Evolutionary conservation across 1,140 invertebrate species (phyloP).

Genomic region (Rhizoglyphus robini): DNA sequence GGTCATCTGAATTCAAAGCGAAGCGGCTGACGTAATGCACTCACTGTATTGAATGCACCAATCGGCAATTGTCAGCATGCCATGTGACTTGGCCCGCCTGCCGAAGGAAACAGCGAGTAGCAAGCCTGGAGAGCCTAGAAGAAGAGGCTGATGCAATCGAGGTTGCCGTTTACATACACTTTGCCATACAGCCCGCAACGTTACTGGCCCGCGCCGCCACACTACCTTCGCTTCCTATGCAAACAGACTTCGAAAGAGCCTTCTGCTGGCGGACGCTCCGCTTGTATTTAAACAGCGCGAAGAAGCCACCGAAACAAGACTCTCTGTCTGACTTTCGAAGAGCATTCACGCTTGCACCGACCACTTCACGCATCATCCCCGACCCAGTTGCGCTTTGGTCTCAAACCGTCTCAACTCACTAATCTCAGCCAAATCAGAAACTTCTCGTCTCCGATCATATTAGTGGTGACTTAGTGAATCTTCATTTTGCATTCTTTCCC

Average conservation of each 20-base stretch:
- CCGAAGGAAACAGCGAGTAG: not conserved
- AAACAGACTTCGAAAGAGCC: too few relatives aligned
- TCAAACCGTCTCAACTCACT: not conserved
- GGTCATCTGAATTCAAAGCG: not conserved
- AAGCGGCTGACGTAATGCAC: slow-evolving; percentile 7
- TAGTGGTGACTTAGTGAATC: too few relatives aligned
- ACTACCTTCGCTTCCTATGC: not conserved
- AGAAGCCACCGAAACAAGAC: not conserved
- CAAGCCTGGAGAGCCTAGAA: not conserved
- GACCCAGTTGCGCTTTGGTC: not conserved
- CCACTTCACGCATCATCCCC: not conserved
- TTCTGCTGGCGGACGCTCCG: not conserved
- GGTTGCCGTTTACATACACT: not conserved
- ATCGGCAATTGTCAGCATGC: not conserved
- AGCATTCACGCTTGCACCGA: not conserved
- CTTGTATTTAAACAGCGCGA: not conserved
- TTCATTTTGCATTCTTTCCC: not conserved
- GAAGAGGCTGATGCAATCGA: not conserved
- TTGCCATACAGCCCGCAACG: too few relatives aligned
- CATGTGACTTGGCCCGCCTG: not conserved
- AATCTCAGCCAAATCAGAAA: too few relatives aligned
- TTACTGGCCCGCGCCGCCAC: too few relatives aligned
- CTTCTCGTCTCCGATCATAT: too few relatives aligned
- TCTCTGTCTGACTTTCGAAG: not conserved
- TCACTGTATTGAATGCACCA: not conserved